These are phyloP conservation scores for Pholis gunnellus DNA, from an alignment of 2,113 vertebrate species.

Conservation along the genomic window DNA sequence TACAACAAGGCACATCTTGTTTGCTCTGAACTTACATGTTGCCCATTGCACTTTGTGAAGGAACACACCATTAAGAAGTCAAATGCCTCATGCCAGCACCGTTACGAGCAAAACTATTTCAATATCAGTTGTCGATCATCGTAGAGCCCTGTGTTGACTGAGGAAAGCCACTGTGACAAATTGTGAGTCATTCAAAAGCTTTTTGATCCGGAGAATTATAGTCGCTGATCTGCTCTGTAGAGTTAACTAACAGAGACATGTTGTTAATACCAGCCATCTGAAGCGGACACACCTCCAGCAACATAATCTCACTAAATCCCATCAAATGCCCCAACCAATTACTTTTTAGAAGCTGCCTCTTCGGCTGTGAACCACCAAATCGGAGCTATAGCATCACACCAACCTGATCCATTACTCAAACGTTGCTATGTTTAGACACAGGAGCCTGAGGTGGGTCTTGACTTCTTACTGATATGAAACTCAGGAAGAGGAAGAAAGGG, in stretches of 20 bases:
- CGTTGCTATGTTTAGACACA: constrained; percentile 54
- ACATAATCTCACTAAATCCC: constrained; percentile 35
- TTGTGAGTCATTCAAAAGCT: constrained; percentile 11
- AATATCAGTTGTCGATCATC: neutral
- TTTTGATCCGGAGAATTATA: constrained; percentile 11
- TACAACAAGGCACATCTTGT: neutral
- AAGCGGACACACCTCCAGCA: constrained; percentile 18
- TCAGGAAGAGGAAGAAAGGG: constrained; percentile 55
- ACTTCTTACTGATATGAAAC: constrained; percentile 32
- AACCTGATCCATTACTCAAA: constrained; percentile 23
- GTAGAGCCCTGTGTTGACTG: neutral
- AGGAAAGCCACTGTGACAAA: constrained; percentile 4
- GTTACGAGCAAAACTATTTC: neutral
- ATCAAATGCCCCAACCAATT: constrained; percentile 23
- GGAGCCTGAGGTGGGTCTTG: constrained; percentile 9
- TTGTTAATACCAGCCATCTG: constrained; percentile 8
- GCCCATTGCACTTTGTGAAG: neutral
- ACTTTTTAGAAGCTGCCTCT: constrained; percentile 38
- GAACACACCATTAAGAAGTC: neutral
- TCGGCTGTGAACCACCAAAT: constrained; percentile 11
- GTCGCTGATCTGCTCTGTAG: neutral
- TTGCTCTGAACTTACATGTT: neutral
- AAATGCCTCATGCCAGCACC: neutral
- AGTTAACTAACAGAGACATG: constrained; percentile 18
- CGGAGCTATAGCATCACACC: neutral